Percentiles rank a stretch among this genome's conserved stretches.
phyloP scores from a whole-genome alignment of 2,797 vertebrate species.

The Chelidonichthys spinosus region DNA sequence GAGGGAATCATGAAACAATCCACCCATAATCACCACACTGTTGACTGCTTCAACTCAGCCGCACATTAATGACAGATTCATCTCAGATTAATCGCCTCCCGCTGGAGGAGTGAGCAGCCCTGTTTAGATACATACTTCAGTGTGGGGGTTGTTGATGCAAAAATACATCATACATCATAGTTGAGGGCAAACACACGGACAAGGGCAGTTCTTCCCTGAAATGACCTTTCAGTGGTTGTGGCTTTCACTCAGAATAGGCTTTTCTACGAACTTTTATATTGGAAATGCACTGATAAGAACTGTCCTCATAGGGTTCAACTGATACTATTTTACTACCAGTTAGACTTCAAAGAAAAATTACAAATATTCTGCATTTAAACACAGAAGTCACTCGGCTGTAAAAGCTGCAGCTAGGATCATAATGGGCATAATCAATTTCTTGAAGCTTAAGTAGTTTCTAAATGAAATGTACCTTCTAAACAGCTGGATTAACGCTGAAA shows the following conservation, averaged over 20 bases:
- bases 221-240: slow-evolving; percentile 22
- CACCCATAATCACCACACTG: slow-evolving; percentile 46
- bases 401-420: slow-evolving; percentile 19
- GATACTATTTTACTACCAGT: background rate
- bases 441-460: background rate
- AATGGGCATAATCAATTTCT: slow-evolving; percentile 10
- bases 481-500: background rate
- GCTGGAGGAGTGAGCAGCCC: slow-evolving; percentile 24
- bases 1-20: slow-evolving; percentile 61
- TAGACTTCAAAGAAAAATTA: slow-evolving; percentile 2
- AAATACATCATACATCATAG: slow-evolving; percentile 43
- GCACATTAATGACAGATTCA: slow-evolving; percentile 32
- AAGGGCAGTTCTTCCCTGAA: slow-evolving; percentile 18
- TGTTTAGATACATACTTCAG: slow-evolving; percentile 10
- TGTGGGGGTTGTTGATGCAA: slow-evolving; percentile 22
- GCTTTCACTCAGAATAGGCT: slow-evolving; percentile 17
- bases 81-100: slow-evolving; percentile 22
- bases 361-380: slow-evolving; percentile 6
- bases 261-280: slow-evolving; percentile 15
- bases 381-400: background rate
- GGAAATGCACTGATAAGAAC: background rate
- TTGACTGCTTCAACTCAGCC: background rate
- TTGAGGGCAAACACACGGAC: slow-evolving; percentile 12
- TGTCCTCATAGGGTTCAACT: slow-evolving; percentile 10
- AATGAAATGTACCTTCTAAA: background rate